A percentile compares a stretch with the other conserved stretches of the same genome.
Evolutionary conservation across 2,113 vertebrate species (phyloP).

Genomic region (Larimichthys polyactis): DNA sequence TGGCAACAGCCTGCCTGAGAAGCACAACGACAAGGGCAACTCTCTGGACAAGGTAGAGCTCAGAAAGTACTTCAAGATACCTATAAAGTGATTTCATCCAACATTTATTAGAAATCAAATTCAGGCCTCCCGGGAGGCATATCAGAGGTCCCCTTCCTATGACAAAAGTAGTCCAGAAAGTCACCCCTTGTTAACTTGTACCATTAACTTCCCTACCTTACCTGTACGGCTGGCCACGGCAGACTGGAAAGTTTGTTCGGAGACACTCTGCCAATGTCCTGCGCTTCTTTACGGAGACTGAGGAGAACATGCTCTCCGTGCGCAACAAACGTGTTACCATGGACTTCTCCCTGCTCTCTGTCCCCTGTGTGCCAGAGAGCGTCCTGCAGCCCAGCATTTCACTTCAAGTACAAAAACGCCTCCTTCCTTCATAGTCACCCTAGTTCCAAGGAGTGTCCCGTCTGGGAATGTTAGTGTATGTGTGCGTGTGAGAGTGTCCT

Average conservation of each 20-base stretch:
- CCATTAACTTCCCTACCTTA: constrained; percentile 77
- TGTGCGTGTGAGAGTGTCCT: constrained; percentile 32
- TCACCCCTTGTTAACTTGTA: constrained; percentile 69
- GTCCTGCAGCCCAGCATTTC: constrained; percentile 75
- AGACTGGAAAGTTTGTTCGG: constrained; percentile 89
- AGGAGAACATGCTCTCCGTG: constrained; percentile 81
- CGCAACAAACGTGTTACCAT: constrained; percentile 89
- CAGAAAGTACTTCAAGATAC: neutral
- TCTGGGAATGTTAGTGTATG: constrained; percentile 73
- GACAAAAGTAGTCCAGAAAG: constrained; percentile 23
- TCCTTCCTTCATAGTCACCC: constrained; percentile 74
- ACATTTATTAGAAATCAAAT: constrained; percentile 4
- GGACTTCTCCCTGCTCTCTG: constrained; percentile 93
- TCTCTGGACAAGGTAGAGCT: constrained; percentile 94
- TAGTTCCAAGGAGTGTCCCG: constrained; percentile 71
- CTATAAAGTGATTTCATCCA: neutral
- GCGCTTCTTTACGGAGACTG: constrained; percentile 79
- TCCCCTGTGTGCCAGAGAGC: constrained; percentile 85
- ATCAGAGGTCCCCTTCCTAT: constrained; percentile 1
- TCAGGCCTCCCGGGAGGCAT: neutral
- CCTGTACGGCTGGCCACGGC: constrained; percentile 74
- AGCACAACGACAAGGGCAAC: constrained; percentile 90
- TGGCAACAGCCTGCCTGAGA: constrained; percentile 91
- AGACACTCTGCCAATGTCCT: constrained; percentile 89
- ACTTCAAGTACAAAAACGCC: constrained; percentile 80